Conservation (phyloP, 1,140 invertebrate species). For the Orchesella cincta region DNA sequence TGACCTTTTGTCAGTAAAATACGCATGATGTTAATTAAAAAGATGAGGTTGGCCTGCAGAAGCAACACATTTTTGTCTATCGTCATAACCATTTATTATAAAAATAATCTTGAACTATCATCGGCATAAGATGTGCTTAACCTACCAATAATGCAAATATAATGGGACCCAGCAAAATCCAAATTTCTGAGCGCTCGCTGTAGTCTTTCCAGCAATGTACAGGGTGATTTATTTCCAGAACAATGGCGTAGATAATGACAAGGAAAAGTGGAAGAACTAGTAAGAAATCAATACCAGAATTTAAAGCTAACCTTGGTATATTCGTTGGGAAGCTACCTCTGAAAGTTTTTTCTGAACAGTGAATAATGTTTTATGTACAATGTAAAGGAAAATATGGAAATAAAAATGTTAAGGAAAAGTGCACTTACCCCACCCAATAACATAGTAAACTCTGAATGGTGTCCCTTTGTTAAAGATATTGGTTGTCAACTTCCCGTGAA, state of each 20-base stretch:
- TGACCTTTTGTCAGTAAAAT: no score
- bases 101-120: background rate
- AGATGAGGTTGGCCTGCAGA: no score
- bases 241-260: constrained; percentile 55
- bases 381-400: no score
- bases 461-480: constrained; percentile 60
- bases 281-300: background rate
- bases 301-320: no score
- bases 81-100: background rate
- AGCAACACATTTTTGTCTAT: background rate
- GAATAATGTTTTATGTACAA: no score
- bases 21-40: no score
- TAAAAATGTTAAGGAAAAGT: no score
- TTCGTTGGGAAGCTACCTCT: no score
- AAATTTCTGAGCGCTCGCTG: constrained; percentile 54
- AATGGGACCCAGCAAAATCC: constrained; percentile 59
- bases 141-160: constrained; percentile 58
- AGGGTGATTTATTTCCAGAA: constrained; percentile 54
- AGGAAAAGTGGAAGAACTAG: constrained; percentile 58
- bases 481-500: constrained; percentile 59
- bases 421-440: constrained; percentile 61
- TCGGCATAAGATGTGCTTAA: constrained; percentile 10
- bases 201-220: constrained; percentile 58
- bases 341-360: no score
- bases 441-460: constrained; percentile 58